phyloP scores from a whole-genome alignment of 2,113 vertebrate species.

The Notothenia coriiceps region DNA sequence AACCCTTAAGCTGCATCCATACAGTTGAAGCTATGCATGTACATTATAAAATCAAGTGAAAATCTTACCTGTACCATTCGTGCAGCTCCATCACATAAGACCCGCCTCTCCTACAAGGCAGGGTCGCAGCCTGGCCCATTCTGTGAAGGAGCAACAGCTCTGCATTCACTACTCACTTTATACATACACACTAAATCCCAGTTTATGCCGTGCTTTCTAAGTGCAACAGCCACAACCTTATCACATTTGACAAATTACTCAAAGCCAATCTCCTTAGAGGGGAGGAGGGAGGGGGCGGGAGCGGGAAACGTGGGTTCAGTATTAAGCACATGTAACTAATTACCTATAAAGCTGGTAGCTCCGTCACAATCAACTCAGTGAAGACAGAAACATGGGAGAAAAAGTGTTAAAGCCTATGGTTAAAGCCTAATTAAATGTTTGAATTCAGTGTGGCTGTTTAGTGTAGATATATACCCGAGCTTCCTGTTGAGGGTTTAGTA shows the following conservation, averaged over 20 bases:
- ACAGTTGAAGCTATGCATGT: not conserved
- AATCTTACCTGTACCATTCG: constrained; percentile 80
- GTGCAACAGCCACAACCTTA: constrained; percentile 67
- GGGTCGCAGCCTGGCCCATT: constrained; percentile 81
- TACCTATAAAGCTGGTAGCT: constrained; percentile 46
- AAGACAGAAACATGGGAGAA: not conserved
- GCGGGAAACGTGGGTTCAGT: not conserved
- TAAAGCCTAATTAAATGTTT: not conserved
- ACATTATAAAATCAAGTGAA: not conserved
- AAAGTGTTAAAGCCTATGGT: not conserved
- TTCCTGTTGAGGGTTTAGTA: constrained; percentile 48
- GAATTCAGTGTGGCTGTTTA: not conserved
- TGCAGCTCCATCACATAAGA: constrained; percentile 78
- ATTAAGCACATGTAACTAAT: constrained; percentile 72
- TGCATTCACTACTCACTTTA: constrained; percentile 64
- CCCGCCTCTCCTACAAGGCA: constrained; percentile 66
- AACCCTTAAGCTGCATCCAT: not conserved
- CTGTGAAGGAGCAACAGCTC: constrained; percentile 36
- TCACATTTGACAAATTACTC: constrained; percentile 80
- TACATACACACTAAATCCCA: constrained; percentile 65
- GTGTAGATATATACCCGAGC: not conserved
- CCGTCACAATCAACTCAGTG: not conserved
- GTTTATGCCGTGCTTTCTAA: constrained; percentile 77
- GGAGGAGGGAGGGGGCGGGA: not conserved
- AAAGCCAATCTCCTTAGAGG: constrained; percentile 75